Percentiles rank a stretch among this genome's conserved stretches.
Conservation (phyloP, 1,140 invertebrate genomes). For the Bombus cullumanus region DNA sequence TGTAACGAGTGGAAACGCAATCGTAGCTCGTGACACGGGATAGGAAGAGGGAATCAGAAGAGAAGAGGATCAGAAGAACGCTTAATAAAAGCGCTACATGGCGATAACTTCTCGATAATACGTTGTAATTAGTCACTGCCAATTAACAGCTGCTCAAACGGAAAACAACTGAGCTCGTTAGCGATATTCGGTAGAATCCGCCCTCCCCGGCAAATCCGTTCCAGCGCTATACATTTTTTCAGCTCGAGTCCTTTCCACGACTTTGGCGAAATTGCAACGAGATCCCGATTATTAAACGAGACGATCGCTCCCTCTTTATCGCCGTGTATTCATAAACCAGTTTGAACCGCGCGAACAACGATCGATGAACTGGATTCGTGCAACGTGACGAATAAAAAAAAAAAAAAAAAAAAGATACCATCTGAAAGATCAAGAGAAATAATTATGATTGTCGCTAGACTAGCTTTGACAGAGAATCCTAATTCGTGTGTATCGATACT, state of each 20-base stretch:
- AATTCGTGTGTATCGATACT: no score
- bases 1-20: slow-evolving; percentile 48
- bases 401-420: fast-evolving
- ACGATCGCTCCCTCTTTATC: neutral
- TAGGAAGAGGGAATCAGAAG: slow-evolving; percentile 55
- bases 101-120: slow-evolving; percentile 79
- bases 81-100: slow-evolving; percentile 62
- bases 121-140: slow-evolving; percentile 82
- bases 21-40: slow-evolving; percentile 39
- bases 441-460: no score
- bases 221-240: neutral
- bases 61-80: slow-evolving; percentile 62
- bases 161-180: slow-evolving; percentile 80
- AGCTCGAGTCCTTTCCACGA: neutral
- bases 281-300: neutral
- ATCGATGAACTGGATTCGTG: no score
- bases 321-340: no score
- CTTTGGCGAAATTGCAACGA: neutral
- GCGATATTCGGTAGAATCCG: slow-evolving; percentile 62
- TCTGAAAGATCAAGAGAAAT: no score
- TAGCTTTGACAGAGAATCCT: no score
- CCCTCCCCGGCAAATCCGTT: slow-evolving; percentile 56
- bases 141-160: slow-evolving; percentile 83
- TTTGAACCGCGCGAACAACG: no score
- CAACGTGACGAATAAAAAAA: no score